phyloP scores from a whole-genome alignment of 2,113 vertebrate species.

The Carettochelys insculpta region DNA sequence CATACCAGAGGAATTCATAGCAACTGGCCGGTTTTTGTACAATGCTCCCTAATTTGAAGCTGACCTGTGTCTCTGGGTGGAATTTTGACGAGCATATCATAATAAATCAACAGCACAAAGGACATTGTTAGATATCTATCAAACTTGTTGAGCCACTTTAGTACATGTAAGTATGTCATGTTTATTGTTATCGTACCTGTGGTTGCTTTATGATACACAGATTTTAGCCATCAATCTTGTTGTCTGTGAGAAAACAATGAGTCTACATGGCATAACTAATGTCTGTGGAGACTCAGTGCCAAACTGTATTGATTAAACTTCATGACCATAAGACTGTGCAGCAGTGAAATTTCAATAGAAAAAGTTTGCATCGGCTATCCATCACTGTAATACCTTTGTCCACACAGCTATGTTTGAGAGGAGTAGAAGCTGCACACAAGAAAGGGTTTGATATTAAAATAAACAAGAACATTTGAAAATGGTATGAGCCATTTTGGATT shows the following conservation, averaged over 20 bases:
- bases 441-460: background rate
- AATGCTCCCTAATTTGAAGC: conserved; percentile 10
- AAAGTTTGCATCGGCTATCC: background rate
- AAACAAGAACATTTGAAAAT: background rate
- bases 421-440: background rate
- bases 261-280: background rate
- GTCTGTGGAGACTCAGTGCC: background rate
- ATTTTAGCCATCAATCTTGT: background rate
- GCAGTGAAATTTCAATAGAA: background rate
- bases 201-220: conserved; percentile 26
- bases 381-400: background rate
- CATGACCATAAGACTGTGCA: background rate
- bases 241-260: background rate
- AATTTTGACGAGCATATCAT: conserved; percentile 25
- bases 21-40: background rate
- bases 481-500: background rate
- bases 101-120: background rate
- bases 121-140: background rate
- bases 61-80: background rate
- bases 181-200: conserved; percentile 40
- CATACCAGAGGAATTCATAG: background rate
- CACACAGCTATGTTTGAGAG: background rate
- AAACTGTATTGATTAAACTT: background rate
- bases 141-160: conserved; percentile 39
- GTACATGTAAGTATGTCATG: conserved; percentile 10